phyloP scores from a whole-genome alignment of 2,113 vertebrate genomes.

The Burhinus bistriatus region DNA sequence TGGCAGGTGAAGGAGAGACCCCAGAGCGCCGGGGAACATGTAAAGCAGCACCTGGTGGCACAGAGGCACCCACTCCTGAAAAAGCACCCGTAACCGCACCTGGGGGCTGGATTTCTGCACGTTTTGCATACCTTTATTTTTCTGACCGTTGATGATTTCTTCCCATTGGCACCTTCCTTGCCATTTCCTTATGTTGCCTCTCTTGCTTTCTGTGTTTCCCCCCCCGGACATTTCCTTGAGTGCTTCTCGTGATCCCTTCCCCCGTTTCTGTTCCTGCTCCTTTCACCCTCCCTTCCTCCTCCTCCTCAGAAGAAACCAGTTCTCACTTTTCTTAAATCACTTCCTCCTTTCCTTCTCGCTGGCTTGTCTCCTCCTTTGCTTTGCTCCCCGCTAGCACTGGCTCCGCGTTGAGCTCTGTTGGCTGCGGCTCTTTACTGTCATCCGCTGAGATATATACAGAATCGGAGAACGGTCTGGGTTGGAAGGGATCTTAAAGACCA shows the following conservation, averaged over 20 bases:
- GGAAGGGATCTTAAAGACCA: neutral
- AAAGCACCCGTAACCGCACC: neutral
- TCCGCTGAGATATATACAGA: neutral
- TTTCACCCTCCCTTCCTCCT: neutral
- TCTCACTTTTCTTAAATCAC: neutral
- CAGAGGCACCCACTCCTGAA: neutral
- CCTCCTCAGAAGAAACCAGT: neutral
- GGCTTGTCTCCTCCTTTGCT: neutral
- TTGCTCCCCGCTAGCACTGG: fast-evolving
- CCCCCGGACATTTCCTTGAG: neutral
- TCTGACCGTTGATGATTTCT: neutral
- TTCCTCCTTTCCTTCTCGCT: neutral
- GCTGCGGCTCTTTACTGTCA: neutral
- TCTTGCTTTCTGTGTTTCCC: neutral
- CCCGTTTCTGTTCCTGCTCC: neutral
- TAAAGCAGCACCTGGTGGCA: neutral
- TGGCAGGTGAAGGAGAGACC: neutral
- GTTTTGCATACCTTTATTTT: neutral
- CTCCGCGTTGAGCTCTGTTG: neutral
- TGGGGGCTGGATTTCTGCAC: neutral
- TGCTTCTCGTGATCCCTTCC: neutral
- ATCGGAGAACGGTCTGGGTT: neutral
- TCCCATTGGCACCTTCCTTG: neutral
- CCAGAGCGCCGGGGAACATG: neutral
- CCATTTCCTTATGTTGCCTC: neutral